A percentile compares a stretch with the other conserved stretches of the same genome.
phyloP scores from a whole-genome alignment of 2,113 vertebrate genomes.

The Sinosuthora webbiana region DNA sequence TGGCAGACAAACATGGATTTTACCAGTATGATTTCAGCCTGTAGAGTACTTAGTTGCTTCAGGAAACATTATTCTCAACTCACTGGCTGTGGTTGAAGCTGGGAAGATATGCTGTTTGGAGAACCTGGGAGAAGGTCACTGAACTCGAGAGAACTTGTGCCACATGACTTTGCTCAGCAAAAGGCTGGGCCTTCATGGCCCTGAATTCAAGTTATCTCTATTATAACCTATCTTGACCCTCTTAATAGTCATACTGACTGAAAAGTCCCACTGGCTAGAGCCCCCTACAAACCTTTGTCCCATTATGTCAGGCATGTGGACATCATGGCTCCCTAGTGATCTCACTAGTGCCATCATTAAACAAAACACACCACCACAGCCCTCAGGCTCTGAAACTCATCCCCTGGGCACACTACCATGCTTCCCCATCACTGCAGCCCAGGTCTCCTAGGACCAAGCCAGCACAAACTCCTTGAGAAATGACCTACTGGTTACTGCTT shows the following conservation, averaged over 20 bases:
- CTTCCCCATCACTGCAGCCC: not conserved
- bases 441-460: not conserved
- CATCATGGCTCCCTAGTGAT: not conserved
- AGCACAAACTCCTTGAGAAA: not conserved
- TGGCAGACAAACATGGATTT: not conserved
- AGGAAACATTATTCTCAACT: not conserved
- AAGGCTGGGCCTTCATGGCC: not conserved
- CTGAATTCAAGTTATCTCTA: not conserved
- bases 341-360: not conserved
- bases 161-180: not conserved
- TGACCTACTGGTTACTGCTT: not conserved
- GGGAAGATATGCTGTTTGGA: not conserved
- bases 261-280: not conserved
- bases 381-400: not conserved
- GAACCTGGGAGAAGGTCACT: not conserved
- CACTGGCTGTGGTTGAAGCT: not conserved
- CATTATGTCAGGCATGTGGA: not conserved
- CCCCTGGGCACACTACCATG: fast-evolving
- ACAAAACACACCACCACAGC: not conserved
- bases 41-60: not conserved
- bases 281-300: not conserved
- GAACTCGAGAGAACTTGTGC: not conserved
- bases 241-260: not conserved
- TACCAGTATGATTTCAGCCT: not conserved
- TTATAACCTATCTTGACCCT: not conserved